These are phyloP conservation scores for Kryptolebias ocellatus DNA, from an alignment of 2,797 vertebrate genomes.

Conservation along the genomic window DNA sequence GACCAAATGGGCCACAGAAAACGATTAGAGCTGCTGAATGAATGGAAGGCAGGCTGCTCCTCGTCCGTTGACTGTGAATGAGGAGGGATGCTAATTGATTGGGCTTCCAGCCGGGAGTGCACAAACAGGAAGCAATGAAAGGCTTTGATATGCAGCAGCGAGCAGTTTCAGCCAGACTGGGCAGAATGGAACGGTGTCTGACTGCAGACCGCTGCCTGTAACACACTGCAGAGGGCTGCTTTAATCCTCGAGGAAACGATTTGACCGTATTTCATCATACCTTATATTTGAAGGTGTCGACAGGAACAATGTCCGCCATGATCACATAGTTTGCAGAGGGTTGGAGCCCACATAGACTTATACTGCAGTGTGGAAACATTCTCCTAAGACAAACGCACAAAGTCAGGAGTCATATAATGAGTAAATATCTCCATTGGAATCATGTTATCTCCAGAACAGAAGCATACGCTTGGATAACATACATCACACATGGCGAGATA, in stretches of 20 bases:
- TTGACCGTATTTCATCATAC: slow-evolving; percentile 60
- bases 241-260: neutral
- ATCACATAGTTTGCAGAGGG: slow-evolving; percentile 85
- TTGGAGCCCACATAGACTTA: slow-evolving; percentile 83
- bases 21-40: slow-evolving; percentile 43
- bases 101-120: slow-evolving; percentile 71
- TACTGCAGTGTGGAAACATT: slow-evolving; percentile 89
- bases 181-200: slow-evolving; percentile 55
- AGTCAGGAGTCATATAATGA: neutral
- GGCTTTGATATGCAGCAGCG: slow-evolving; percentile 79
- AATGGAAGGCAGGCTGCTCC: slow-evolving; percentile 53
- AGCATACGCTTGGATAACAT: no score
- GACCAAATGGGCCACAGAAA: slow-evolving; percentile 65
- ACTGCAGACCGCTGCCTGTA: slow-evolving; percentile 41
- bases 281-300: slow-evolving; percentile 87
- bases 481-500: no score
- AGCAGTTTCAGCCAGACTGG: slow-evolving; percentile 30
- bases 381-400: slow-evolving; percentile 73
- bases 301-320: slow-evolving; percentile 86
- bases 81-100: slow-evolving; percentile 76
- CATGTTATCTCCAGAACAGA: neutral
- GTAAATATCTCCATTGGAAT: neutral
- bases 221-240: slow-evolving; percentile 18
- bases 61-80: slow-evolving; percentile 61
- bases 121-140: slow-evolving; percentile 80